Evolutionary conservation across 2,113 vertebrate species (phyloP), one percentile per base, ranked within the genome.

Genomic region (Cyanoderma ruficeps): DNA sequence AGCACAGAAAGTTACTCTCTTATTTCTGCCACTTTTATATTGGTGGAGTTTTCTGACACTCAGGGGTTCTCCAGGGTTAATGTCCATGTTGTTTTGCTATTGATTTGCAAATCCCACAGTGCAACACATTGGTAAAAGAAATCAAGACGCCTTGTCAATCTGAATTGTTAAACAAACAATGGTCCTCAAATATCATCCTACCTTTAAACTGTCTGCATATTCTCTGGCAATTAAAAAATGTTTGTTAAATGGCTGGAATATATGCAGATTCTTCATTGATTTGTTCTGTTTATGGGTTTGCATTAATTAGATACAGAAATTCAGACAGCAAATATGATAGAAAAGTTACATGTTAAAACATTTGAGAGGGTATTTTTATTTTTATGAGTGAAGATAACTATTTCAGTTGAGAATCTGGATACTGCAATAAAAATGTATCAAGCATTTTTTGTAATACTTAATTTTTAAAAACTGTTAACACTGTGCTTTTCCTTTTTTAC

Each of bases 251-350:
- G 61, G 57, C 75, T 88, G 71, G 35, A 56, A 80, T 79, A 71
- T 80, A 82, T 88, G 53, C 61, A 90, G 24, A 83, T 92, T 90
- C 35, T 68, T 92, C 49, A 76, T 59, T 85, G 82, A 59, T 94
- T 86, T 88, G 18, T 85, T 87, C 52, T 94, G 33, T 82, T 93
- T 75, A 47, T 82, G 52, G 27, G 7, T 60, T 92, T 86, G 39
- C 57, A 41, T 90, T 90, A n/a, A 71, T 87, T 71, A 85, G n/a
- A 41, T 61, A 33, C 46, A 70, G 30, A 75, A 61, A 18, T 67
- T 87, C 68, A 89, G 55, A 53, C 6, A 35, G 41, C 15, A 91
- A 60, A 69, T 57, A 47, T 16, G 7, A 42, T 28, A 4, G 27
- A 63, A 71, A 75, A 59, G 10, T 71, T 89, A 6, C 28, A 30